Base-by-base conservation (phyloP, 2,888 invertebrate genomes). In the Lypha dubia region DNA sequence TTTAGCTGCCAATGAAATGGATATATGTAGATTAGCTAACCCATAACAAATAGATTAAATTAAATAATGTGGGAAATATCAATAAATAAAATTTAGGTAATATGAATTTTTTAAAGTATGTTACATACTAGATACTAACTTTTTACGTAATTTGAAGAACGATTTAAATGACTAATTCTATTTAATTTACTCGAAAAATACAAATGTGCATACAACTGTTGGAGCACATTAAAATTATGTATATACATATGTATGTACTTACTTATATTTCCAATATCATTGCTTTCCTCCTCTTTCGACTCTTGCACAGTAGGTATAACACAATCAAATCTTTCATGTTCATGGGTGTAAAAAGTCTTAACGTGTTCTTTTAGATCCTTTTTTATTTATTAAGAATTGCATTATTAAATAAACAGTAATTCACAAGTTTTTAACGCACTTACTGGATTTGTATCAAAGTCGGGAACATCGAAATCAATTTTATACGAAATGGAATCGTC, bases 291-390 rank as follows among this genome's bases (percentile, higher is more conserved):
- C 53, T 90, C 89, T 41, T 89, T 89, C 7, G 88, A 86, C 15
- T 92, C 90, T 35, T 92, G 91, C 9, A 95, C 92, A 83, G 95
- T 94, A 13, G 98, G 98, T 87, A 98, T 93, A 11, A 94, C 93
- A 90, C 98, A 98, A 79, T 95, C 94, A 91, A 97, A 98, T 87
- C 95, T 94, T 90, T 98, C 98, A 89, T 96, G 95, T 85, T 96
- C 95, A 17, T 94, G 93, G 15, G 97, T 96, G 51, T 89, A 88
- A 67, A 91, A 91, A 4, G 89, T 88, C 9, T 86, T 86, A 56
- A 91, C 62, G 32, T 89, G 88, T 63, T 88, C 87, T 28, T 87
- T 88, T 13, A 88, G 63, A 1, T 89, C 88, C 91, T 91, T 84
- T 41, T n/a, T n/a, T 17, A 6, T 1, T 28, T 22, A 20, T 24